Evolutionary conservation across 2,888 invertebrate species (phyloP).

Genomic region (Catocala fraxini): DNA sequence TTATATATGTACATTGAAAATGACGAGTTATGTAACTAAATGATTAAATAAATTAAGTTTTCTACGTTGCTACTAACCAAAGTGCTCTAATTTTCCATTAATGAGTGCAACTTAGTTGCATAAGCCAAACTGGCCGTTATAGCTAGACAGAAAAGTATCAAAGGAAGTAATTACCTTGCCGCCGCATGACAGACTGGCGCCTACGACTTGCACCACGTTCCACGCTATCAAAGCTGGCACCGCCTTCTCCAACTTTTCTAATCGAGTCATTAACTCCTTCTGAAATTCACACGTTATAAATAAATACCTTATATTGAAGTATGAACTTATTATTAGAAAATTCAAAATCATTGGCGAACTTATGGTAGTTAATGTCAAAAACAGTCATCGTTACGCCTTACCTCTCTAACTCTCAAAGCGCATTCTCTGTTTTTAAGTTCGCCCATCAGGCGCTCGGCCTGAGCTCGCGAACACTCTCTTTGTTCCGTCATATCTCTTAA

Average conservation of each 20-base stretch:
- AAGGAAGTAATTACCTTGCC: conserved; percentile 60
- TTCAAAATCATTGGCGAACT: too few species aligned
- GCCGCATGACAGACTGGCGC: conserved; percentile 60
- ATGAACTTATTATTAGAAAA: too few species aligned
- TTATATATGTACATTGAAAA: too few species aligned
- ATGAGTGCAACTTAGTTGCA: too few species aligned
- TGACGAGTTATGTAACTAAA: too few species aligned
- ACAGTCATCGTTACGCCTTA: conserved; percentile 40
- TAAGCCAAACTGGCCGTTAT: too few species aligned
- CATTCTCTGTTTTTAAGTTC: conserved; percentile 80
- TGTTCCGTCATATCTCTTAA: conserved; percentile 88
- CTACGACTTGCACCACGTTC: conserved; percentile 84
- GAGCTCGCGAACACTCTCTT: conserved; percentile 84
- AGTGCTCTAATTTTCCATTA: too few species aligned
- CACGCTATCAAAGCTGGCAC: conserved; percentile 89
- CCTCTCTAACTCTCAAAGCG: conserved; percentile 86
- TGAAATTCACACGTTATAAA: conserved; percentile 66
- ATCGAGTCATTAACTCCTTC: conserved; percentile 85
- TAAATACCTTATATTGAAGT: neutral
- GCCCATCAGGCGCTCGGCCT: conserved; percentile 77
- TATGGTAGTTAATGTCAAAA: too few species aligned
- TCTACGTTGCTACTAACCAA: too few species aligned
- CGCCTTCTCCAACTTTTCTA: conserved; percentile 88
- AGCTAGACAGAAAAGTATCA: neutral
- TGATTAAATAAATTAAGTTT: too few species aligned